These are phyloP conservation scores for Octopus bimaculoides DNA, from an alignment of 1,140 invertebrate species.

Conservation along the genomic window DNA sequence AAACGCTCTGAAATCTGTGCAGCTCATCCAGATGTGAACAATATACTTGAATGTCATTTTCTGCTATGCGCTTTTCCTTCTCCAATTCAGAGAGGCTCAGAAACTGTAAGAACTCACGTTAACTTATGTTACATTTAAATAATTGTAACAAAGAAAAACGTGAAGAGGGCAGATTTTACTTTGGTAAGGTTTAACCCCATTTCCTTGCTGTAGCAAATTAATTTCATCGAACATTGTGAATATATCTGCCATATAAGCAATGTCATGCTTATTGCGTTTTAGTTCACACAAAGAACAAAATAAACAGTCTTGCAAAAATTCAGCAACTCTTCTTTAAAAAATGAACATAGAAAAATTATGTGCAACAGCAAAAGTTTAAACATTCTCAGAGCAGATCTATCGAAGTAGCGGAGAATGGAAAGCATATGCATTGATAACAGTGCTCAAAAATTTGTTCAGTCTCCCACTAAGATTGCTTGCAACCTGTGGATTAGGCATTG, in stretches of 20 bases:
- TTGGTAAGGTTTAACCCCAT: conserved; percentile 7
- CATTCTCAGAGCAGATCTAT: background rate
- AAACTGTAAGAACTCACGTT: background rate
- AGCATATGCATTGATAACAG: conserved; percentile 1
- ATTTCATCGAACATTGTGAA: conserved; percentile 7
- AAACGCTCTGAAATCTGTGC: conserved; percentile 3
- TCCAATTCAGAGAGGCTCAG: conserved; percentile 4
- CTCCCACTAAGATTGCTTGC: background rate
- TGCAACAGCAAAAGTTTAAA: conserved; percentile 4
- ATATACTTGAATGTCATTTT: conserved; percentile 1
- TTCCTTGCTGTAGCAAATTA: conserved; percentile 1
- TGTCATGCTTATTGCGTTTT: background rate
- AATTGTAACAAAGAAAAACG: background rate
- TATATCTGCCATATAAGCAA: conserved; percentile 1
- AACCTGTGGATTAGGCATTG: no score
- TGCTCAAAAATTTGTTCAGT: background rate
- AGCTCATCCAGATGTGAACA: conserved; percentile 3
- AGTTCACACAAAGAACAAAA: background rate
- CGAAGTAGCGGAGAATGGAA: background rate
- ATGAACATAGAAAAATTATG: background rate
- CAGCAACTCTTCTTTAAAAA: conserved; percentile 1
- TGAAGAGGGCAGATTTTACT: conserved; percentile 1
- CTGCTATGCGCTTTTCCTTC: background rate
- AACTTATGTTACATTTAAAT: conserved; percentile 4
- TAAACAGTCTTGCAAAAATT: background rate